Evolutionary conservation across 2,888 invertebrate species (phyloP).

Genomic region (Vannuccia rotundouncinata): DNA sequence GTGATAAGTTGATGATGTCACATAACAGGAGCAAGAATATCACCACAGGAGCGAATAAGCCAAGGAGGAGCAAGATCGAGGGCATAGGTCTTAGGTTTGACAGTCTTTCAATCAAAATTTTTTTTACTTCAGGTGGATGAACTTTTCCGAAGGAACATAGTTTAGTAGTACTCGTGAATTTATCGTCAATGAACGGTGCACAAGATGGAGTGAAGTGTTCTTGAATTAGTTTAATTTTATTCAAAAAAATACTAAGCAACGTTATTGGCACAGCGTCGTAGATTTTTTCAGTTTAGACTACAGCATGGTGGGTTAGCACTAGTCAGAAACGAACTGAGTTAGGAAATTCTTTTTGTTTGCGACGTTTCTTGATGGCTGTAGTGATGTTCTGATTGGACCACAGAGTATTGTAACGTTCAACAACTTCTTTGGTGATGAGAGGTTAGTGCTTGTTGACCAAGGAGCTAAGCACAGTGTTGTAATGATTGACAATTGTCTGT

Average conservation of each 20-base stretch:
- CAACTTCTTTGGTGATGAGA: neutral
- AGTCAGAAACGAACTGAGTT: neutral
- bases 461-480: neutral
- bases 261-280: neutral
- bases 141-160: neutral
- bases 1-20: no score
- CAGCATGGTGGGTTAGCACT: neutral
- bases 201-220: neutral
- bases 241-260: neutral
- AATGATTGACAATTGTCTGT: neutral
- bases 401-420: neutral
- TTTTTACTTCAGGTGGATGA: neutral
- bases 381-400: neutral
- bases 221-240: neutral
- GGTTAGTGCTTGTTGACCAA: neutral
- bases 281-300: neutral
- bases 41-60: no score
- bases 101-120: no score
- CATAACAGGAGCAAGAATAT: no score
- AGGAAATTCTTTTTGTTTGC: neutral
- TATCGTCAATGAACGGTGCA: neutral
- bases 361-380: neutral
- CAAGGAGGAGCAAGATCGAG: no score
- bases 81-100: no score
- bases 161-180: neutral